Conservation (phyloP, 1,140 invertebrate species). For the Bombus vancouverensis region DNA sequence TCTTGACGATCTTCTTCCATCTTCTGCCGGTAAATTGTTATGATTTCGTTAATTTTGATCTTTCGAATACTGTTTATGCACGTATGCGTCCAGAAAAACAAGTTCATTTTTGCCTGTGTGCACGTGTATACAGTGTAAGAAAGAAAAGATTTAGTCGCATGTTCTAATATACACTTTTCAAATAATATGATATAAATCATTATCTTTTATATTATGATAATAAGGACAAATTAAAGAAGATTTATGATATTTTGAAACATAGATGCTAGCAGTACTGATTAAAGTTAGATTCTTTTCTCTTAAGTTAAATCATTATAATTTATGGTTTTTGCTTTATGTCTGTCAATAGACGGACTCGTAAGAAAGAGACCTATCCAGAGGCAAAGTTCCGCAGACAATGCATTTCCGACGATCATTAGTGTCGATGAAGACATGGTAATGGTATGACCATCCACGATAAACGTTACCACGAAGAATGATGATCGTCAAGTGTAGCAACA, state of each 20-base stretch:
- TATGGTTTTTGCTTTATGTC: slow-evolving; percentile 30
- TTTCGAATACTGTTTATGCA: neutral
- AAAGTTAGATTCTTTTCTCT: neutral
- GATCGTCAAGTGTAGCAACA: slow-evolving; percentile 47
- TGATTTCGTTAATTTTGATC: neutral
- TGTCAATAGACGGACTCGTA: slow-evolving; percentile 76
- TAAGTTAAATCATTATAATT: neutral
- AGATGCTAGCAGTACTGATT: neutral
- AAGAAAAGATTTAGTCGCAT: neutral
- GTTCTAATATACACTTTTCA: neutral
- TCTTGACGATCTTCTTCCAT: slow-evolving; percentile 84
- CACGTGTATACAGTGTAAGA: neutral
- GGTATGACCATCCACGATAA: slow-evolving; percentile 75
- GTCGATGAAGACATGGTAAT: slow-evolving; percentile 82
- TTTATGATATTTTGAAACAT: neutral
- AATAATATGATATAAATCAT: neutral
- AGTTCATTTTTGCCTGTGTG: neutral
- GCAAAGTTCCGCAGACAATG: slow-evolving; percentile 80
- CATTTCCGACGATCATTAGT: slow-evolving; percentile 79
- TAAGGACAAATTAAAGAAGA: neutral
- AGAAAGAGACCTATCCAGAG: slow-evolving; percentile 80
- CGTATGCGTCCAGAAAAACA: neutral
- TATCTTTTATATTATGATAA: neutral
- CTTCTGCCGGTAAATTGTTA: slow-evolving; percentile 75
- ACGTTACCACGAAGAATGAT: slow-evolving; percentile 32